These are phyloP conservation scores for Brachionus asplanchnoidis DNA, from an alignment of 1,140 invertebrate genomes.

Conservation along the genomic window DNA sequence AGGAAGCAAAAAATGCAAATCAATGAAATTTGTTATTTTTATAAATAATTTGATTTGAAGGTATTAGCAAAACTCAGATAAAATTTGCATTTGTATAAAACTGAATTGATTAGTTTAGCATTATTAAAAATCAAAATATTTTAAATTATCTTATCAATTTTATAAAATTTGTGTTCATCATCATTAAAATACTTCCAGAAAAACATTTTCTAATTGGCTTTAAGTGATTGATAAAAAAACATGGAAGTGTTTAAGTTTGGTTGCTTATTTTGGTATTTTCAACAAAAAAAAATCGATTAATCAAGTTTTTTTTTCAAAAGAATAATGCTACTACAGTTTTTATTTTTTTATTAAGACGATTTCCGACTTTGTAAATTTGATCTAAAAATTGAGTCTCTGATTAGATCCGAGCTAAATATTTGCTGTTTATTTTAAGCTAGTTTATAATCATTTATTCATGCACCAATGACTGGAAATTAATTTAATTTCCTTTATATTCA, in stretches of 20 bases:
- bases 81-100: neutral
- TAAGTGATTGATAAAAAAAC: neutral
- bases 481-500: conserved; percentile 13
- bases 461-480: conserved; percentile 18
- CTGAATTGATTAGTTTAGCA: neutral
- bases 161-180: neutral
- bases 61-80: neutral
- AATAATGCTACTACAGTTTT: neutral
- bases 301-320: neutral
- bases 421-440: neutral
- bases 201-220: neutral
- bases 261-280: neutral
- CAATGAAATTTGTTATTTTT: neutral
- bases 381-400: neutral
- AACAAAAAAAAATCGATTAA: conserved; percentile 5
- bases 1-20: neutral
- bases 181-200: neutral
- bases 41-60: neutral
- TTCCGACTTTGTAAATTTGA: neutral
- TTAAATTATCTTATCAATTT: neutral
- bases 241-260: neutral
- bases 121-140: neutral
- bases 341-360: neutral
- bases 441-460: neutral
- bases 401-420: neutral